Percentiles rank a stretch among this genome's conserved stretches.
Conservation (phyloP, 2,113 vertebrate genomes). For the Axis porcinus region DNA sequence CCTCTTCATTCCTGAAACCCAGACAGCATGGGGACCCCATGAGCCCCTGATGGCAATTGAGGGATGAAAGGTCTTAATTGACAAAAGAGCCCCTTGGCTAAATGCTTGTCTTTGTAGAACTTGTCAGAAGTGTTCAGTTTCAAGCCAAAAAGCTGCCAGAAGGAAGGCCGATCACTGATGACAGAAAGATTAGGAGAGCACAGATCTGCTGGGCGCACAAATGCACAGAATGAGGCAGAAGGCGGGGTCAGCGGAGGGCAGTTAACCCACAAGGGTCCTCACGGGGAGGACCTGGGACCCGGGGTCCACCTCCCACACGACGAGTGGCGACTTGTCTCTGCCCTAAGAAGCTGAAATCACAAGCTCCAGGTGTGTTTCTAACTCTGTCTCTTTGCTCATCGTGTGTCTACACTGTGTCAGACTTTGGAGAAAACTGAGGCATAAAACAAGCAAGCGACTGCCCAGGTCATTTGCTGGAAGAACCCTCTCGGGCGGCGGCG, state of each 20-base stretch:
- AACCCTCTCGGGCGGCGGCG: not conserved
- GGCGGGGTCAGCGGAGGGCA: conserved; percentile 18
- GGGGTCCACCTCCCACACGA: conserved; percentile 1
- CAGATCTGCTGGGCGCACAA: conserved; percentile 56
- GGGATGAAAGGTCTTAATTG: conserved; percentile 79
- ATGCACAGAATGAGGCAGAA: conserved; percentile 60
- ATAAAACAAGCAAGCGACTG: not conserved
- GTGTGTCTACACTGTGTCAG: not conserved
- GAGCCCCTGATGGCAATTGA: conserved; percentile 69
- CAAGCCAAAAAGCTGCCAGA: conserved; percentile 78
- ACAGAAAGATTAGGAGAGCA: conserved; percentile 71
- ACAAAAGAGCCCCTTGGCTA: conserved; percentile 70
- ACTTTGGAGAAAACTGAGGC: not conserved
- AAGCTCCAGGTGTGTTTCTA: not conserved
- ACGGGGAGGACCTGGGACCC: not conserved
- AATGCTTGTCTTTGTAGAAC: conserved; percentile 72
- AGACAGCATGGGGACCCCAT: conserved; percentile 63
- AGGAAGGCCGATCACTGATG: conserved; percentile 72
- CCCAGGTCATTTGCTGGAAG: not conserved
- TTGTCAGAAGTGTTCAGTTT: conserved; percentile 74
- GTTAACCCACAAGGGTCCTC: conserved; percentile 25
- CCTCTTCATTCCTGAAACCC: conserved; percentile 43
- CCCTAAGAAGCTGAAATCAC: not conserved
- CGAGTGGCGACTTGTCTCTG: not conserved
- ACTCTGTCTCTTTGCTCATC: not conserved